Evolutionary conservation across 2,113 vertebrate species (phyloP).

Genomic region (Shinisaurus crocodilurus): DNA sequence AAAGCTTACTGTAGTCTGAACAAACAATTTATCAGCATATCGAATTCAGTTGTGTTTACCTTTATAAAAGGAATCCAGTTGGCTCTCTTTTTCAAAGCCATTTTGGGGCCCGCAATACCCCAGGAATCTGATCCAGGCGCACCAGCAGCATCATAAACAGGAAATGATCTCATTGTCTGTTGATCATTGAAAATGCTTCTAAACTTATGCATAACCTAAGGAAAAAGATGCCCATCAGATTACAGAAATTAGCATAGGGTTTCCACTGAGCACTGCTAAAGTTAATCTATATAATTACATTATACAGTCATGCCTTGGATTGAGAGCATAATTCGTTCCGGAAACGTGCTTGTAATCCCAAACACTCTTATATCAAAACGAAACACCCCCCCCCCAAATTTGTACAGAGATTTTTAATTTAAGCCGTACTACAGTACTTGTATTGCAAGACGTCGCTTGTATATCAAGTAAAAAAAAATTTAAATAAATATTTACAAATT

Average conservation of each 20-base stretch:
- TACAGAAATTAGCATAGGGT: neutral
- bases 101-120: slow-evolving; percentile 55
- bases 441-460: no score
- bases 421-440: no score
- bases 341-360: no score
- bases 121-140: slow-evolving; percentile 58
- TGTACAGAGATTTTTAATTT: no score
- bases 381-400: no score
- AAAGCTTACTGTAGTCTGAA: slow-evolving; percentile 16
- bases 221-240: neutral
- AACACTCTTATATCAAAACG: no score
- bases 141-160: slow-evolving; percentile 64
- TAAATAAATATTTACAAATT: no score
- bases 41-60: slow-evolving; percentile 50
- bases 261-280: neutral
- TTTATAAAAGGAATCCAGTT: slow-evolving; percentile 79
- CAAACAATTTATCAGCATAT: neutral
- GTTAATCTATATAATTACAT: neutral
- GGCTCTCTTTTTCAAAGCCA: slow-evolving; percentile 77
- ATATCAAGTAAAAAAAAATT: no score
- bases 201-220: slow-evolving; percentile 77
- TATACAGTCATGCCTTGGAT: no score
- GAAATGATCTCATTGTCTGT: slow-evolving; percentile 77
- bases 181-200: slow-evolving; percentile 75
- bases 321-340: no score